Evolutionary conservation across 2,888 invertebrate genomes (phyloP).

Genomic region (Anagyrus pseudococci): DNA sequence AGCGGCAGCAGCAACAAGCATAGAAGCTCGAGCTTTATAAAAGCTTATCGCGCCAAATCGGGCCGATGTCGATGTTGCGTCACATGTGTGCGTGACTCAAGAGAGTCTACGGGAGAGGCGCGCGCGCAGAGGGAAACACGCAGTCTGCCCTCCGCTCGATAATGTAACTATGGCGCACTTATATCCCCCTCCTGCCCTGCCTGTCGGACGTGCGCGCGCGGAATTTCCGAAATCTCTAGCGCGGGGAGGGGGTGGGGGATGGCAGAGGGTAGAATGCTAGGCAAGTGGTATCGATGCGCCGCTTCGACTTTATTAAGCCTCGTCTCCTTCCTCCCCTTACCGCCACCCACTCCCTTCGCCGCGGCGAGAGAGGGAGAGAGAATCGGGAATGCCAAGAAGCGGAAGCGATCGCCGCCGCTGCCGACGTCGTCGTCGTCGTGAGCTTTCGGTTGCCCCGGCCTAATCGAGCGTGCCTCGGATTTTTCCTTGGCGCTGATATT

Average conservation of each 20-base stretch:
- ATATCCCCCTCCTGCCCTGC: neutral
- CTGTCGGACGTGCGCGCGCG: neutral
- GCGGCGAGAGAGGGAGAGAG: neutral
- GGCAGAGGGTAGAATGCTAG: neutral
- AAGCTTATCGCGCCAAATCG: no score
- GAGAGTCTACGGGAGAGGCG: neutral
- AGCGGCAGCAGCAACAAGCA: no score
- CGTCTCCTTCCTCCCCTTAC: no score
- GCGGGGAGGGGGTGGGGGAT: neutral
- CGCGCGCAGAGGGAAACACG: neutral
- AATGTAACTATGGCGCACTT: neutral
- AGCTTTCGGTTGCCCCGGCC: neutral
- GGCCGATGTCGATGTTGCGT: no score
- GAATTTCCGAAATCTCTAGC: slow-evolving; percentile 25
- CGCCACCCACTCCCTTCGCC: neutral
- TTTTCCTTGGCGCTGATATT: neutral
- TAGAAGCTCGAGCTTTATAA: no score
- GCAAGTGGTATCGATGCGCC: neutral
- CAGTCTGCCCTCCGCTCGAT: neutral
- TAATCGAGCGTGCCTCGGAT: neutral
- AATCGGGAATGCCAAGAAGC: neutral
- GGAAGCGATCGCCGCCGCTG: no score
- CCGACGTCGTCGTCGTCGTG: no score
- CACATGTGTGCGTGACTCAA: slow-evolving; percentile 12
- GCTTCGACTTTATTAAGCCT: neutral